phyloP scores from a whole-genome alignment of 2,888 invertebrate genomes.

The Oegoconia quadripuncta region DNA sequence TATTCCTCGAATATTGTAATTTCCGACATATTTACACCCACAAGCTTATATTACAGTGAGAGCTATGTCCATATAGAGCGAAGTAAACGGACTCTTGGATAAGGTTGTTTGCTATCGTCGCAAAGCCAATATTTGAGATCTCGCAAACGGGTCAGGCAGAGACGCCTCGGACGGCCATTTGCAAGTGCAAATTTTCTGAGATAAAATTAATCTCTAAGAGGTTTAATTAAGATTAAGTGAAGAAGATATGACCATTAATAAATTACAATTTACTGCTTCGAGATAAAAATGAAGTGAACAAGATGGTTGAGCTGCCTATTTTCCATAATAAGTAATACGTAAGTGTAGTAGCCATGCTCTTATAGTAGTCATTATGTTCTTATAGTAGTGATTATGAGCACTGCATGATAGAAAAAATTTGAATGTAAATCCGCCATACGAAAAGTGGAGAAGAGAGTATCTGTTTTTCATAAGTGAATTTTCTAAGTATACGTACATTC shows the following conservation, averaged over 20 bases:
- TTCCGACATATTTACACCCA: slow-evolving; percentile 12
- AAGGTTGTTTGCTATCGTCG: slow-evolving; percentile 60
- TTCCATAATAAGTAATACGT: no score
- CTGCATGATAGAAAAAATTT: no score
- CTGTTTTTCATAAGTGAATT: no score
- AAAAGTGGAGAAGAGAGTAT: no score
- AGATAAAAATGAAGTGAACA: background rate
- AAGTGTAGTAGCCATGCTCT: no score
- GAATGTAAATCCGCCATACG: no score
- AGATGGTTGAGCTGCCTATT: no score
- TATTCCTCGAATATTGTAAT: slow-evolving; percentile 8
- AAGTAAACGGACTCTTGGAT: slow-evolving; percentile 62
- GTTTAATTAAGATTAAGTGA: slow-evolving; percentile 62
- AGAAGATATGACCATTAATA: slow-evolving; percentile 1
- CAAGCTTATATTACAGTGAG: background rate
- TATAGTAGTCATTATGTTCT: no score
- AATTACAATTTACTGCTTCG: slow-evolving; percentile 1
- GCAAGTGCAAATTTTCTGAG: slow-evolving; percentile 72
- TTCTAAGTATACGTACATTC: no score
- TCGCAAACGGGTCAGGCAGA: slow-evolving; percentile 65
- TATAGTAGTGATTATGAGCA: no score
- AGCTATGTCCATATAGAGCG: slow-evolving; percentile 36
- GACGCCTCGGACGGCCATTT: slow-evolving; percentile 60
- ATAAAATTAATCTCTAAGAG: slow-evolving; percentile 66
- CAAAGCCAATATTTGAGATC: slow-evolving; percentile 67